These are phyloP conservation scores for Hydrocynus forskahlii DNA, from an alignment of 2,797 vertebrate species.

Conservation along the genomic window DNA sequence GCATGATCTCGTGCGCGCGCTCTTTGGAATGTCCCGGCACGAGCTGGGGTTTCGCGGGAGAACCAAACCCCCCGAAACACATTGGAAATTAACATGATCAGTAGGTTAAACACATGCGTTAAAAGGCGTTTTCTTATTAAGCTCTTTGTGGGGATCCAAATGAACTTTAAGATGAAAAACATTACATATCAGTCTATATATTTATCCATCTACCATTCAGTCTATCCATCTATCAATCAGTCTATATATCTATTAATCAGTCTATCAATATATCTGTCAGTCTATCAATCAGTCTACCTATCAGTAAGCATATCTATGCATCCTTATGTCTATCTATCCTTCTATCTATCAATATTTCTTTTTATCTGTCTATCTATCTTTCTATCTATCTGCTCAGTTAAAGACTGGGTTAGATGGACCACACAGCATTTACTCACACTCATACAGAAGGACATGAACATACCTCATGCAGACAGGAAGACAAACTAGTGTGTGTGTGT, in stretches of 20 bases:
- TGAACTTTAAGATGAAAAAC: background rate
- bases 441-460: background rate
- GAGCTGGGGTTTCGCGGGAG: conserved; percentile 31
- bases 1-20: conserved; percentile 48
- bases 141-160: conserved; percentile 2
- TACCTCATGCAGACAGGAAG: conserved; percentile 12
- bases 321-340: too few species aligned
- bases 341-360: too few species aligned
- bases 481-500: conserved; percentile 8
- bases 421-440: background rate
- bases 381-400: too few species aligned
- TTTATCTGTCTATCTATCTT: too few species aligned
- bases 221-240: background rate
- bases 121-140: background rate
- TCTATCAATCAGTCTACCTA: too few species aligned
- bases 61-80: background rate
- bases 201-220: too few species aligned
- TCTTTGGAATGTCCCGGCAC: conserved; percentile 16
- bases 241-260: too few species aligned
- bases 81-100: too few species aligned
- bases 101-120: too few species aligned
- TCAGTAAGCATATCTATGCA: too few species aligned
- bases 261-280: too few species aligned
- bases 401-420: background rate
- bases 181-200: too few species aligned